phyloP scores from a whole-genome alignment of 2,888 invertebrate species.

The Kuschelorhynchus macadamiae region DNA sequence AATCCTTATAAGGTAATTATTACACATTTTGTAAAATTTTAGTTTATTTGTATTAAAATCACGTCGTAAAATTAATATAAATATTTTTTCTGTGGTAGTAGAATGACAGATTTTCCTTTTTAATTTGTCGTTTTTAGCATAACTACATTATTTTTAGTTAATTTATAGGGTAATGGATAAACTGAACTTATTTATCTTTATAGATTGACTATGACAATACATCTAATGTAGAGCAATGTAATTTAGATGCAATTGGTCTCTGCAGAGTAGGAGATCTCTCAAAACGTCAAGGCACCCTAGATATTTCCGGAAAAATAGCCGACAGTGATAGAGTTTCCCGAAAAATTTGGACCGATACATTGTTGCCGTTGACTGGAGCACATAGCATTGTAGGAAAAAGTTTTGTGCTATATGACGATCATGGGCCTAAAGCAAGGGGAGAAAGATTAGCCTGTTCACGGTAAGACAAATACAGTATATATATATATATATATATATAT shows the following conservation, averaged over 20 bases:
- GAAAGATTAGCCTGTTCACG: conserved; percentile 90
- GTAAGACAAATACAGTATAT: no score
- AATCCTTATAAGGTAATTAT: conserved; percentile 80
- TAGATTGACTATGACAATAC: conserved; percentile 75
- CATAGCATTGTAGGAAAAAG: conserved; percentile 85
- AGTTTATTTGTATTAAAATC: not conserved
- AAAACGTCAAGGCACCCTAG: conserved; percentile 77
- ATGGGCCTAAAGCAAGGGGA: conserved; percentile 89
- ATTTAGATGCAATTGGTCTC: conserved; percentile 72
- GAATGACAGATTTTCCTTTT: no score
- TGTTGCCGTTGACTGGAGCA: conserved; percentile 82
- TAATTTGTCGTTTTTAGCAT: no score
- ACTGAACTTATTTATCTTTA: conserved; percentile 22
- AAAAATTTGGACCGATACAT: conserved; percentile 83
- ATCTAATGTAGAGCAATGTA: conserved; percentile 74
- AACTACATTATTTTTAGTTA: no score
- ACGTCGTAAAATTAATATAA: not conserved
- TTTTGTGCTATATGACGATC: conserved; percentile 88
- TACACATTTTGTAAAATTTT: not conserved
- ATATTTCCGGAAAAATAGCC: conserved; percentile 81
- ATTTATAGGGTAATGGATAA: no score
- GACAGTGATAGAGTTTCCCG: conserved; percentile 78
- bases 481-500: no score
- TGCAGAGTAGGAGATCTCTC: conserved; percentile 86
- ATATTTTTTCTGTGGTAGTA: no score